phyloP scores from a whole-genome alignment of 1,140 invertebrate species.

The Drosophila miranda region DNA sequence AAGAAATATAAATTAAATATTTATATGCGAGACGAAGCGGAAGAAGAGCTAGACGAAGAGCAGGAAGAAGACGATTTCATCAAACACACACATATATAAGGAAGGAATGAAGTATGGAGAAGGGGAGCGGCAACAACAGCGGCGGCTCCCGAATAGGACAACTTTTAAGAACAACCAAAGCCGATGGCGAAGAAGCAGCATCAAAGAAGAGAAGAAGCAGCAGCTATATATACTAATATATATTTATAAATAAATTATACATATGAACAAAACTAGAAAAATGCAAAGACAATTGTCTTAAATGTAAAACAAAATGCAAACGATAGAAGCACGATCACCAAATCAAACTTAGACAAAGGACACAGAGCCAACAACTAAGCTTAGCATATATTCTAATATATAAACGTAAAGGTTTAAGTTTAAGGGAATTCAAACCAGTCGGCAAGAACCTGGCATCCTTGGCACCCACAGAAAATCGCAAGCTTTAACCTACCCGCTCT shows the following conservation, averaged over 20 bases:
- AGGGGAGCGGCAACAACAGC: constrained; percentile 46
- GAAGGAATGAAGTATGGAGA: constrained; percentile 37
- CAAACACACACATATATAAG: constrained; percentile 73
- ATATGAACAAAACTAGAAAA: constrained; percentile 60
- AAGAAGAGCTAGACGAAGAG: constrained; percentile 37
- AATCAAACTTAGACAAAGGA: constrained; percentile 31
- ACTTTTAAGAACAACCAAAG: constrained; percentile 38
- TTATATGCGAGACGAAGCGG: constrained; percentile 62
- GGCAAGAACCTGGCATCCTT: constrained; percentile 11
- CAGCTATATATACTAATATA: constrained; percentile 39
- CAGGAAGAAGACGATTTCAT: constrained; percentile 67
- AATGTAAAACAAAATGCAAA: constrained; percentile 49
- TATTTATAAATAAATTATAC: constrained; percentile 71
- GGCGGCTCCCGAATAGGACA: constrained; percentile 46
- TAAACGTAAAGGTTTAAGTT: constrained; percentile 44
- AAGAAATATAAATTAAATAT: constrained; percentile 80
- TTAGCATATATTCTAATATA: constrained; percentile 20
- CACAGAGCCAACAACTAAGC: constrained; percentile 33
- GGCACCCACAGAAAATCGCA: constrained; percentile 37
- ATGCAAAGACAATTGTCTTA: constrained; percentile 60
- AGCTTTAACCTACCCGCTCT: constrained; percentile 40
- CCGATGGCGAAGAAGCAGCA: constrained; percentile 41
- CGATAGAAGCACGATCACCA: constrained; percentile 26
- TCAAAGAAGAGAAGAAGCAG: constrained; percentile 33
- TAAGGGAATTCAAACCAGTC: constrained; percentile 31